phyloP scores from a whole-genome alignment of 2,888 invertebrate species.

The Altica lythri region DNA sequence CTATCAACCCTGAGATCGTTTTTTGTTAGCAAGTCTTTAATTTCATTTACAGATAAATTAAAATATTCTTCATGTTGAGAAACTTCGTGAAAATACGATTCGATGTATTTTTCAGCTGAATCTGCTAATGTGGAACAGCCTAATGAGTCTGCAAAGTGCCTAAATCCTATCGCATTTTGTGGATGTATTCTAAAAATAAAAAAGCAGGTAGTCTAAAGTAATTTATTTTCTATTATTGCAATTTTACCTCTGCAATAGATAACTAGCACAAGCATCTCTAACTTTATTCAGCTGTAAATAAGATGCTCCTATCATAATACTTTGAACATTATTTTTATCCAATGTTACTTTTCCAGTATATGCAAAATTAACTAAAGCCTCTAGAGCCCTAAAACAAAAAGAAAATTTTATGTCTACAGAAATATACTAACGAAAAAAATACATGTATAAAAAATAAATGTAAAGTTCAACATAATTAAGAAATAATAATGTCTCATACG shows the following conservation, averaged over 20 bases:
- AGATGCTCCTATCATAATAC: conserved; percentile 82
- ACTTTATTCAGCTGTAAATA: conserved; percentile 80
- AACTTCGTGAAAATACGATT: conserved; percentile 78
- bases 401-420: no score
- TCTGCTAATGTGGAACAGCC: conserved; percentile 72
- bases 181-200: conserved; percentile 68
- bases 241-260: conserved; percentile 70
- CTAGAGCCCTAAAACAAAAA: conserved; percentile 69
- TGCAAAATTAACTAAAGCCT: conserved; percentile 82
- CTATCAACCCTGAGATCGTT: conserved; percentile 77
- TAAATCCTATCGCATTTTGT: conserved; percentile 78
- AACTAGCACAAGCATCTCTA: conserved; percentile 81
- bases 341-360: conserved; percentile 80
- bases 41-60: conserved; percentile 64
- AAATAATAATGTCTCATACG: no score
- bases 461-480: no score
- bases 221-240: neutral
- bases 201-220: neutral
- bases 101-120: conserved; percentile 78
- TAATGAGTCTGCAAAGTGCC: conserved; percentile 79
- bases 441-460: no score
- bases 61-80: conserved; percentile 78
- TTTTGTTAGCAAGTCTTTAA: conserved; percentile 70
- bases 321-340: conserved; percentile 80
- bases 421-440: no score